A percentile compares a stretch with the other conserved stretches of the same genome.
These are phyloP conservation scores for Meta bourneti DNA, from an alignment of 2,888 invertebrate genomes.

Conservation along the genomic window DNA sequence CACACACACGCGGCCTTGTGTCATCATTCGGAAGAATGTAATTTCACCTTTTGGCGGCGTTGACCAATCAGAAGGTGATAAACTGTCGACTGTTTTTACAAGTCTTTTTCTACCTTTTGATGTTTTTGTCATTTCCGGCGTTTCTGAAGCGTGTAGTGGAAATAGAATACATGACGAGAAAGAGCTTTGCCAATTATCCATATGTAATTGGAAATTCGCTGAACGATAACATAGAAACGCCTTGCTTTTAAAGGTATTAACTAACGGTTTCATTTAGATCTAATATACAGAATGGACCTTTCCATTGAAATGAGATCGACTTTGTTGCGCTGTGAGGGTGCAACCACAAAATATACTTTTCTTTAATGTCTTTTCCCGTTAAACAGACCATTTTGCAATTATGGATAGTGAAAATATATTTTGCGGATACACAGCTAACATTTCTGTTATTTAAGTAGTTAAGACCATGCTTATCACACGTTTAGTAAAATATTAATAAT, in stretches of 20 bases:
- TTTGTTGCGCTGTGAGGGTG: too few species aligned
- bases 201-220: constrained; percentile 46
- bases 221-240: constrained; percentile 39
- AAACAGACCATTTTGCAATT: too few species aligned
- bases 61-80: constrained; percentile 48
- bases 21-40: constrained; percentile 43
- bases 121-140: constrained; percentile 42
- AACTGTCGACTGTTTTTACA: constrained; percentile 52
- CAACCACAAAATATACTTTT: too few species aligned
- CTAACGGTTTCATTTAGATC: constrained; percentile 32
- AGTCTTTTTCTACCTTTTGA: constrained; percentile 16
- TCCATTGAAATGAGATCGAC: too few species aligned
- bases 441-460: too few species aligned
- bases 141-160: constrained; percentile 33
- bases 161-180: constrained; percentile 1
- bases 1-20: constrained; percentile 13
- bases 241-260: constrained; percentile 35
- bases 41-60: constrained; percentile 35
- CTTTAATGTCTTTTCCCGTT: too few species aligned
- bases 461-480: too few species aligned
- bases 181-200: background rate
- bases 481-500: too few species aligned
- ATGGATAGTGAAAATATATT: too few species aligned
- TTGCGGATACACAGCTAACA: too few species aligned
- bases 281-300: constrained; percentile 6